Evolutionary conservation across 2,888 invertebrate species (phyloP), one percentile per base, ranked within the genome.

Genomic region (Melanotus villosus): DNA sequence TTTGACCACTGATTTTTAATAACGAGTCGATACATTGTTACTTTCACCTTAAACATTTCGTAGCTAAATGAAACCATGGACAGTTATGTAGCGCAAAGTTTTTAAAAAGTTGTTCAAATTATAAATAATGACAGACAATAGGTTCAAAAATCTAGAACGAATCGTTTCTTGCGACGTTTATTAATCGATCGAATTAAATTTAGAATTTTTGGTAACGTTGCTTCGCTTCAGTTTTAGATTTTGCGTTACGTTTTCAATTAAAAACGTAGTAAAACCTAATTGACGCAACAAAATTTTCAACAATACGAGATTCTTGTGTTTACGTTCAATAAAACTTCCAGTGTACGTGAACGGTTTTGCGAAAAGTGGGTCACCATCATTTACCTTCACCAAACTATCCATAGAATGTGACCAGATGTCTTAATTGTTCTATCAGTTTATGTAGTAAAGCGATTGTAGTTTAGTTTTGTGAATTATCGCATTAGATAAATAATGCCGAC

Each of bases 371-470:
- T 66, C 66, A 54, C 41, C 21, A 60, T 52, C 52, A 50, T 45
- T 60, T 60, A 66, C 66, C 66, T 66, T 66, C 66, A 41, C 59
- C 58, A 21, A 50, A 36, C 26, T 47, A 26, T 59, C 50, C 38
- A 16, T 50, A 58, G 65, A 65, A 60, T 66, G 66, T 66, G 59
- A 66, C 59, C 41, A 66, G 59, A 54, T 65, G 57, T 65, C 57
- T 58, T 65, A 65, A 65, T 65, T 64, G 56, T 64, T 64, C 47
- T 23, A 43, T 59, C 43, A 30, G 59, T 36, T 52, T 14, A 18
- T 9, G 10, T 2, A 50, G 23, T 50, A 10, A 23, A 23, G 12
- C 14, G 26, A 26, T 50, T 50, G 26, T 26, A 50, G 3, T 45
- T 45, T 19, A 7, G 7, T 18, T 12, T 26, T 50, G n/a, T 50